These are phyloP conservation scores for Arizona elegans DNA, from an alignment of 2,113 vertebrate species.

Conservation along the genomic window DNA sequence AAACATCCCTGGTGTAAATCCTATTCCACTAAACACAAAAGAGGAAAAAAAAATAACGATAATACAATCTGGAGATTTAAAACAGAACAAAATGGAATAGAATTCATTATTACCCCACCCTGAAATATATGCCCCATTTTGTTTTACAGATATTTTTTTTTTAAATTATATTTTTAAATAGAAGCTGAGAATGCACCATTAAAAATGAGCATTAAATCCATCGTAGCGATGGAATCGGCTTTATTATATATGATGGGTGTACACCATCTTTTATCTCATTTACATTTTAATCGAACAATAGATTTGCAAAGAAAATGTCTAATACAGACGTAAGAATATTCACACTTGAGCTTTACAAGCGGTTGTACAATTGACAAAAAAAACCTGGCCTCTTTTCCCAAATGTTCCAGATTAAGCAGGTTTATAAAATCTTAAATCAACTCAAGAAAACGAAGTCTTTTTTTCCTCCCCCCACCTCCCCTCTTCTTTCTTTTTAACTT, in stretches of 20 bases:
- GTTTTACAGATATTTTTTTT: slow-evolving; percentile 82
- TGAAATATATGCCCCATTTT: slow-evolving; percentile 79
- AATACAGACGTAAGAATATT: slow-evolving; percentile 99
- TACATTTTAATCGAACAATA: slow-evolving; percentile 99
- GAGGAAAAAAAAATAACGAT: slow-evolving; percentile 62
- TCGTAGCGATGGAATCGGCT: slow-evolving; percentile 95
- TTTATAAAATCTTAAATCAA: slow-evolving; percentile 81
- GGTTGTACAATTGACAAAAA: slow-evolving; percentile 89
- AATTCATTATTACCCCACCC: slow-evolving; percentile 82
- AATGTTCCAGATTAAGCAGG: slow-evolving; percentile 84
- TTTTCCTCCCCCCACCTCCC: slow-evolving; percentile 24
- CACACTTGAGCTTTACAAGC: slow-evolving; percentile 91
- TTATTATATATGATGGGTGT: slow-evolving; percentile 94
- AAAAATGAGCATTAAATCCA: slow-evolving; percentile 96
- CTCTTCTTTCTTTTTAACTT: slow-evolving; percentile 79
- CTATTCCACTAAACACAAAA: slow-evolving; percentile 83
- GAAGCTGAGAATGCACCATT: slow-evolving; percentile 89
- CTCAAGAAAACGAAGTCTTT: slow-evolving; percentile 74
- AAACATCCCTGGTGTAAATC: slow-evolving; percentile 68
- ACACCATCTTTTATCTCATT: slow-evolving; percentile 97
- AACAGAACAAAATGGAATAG: slow-evolving; percentile 90
- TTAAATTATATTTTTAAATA: slow-evolving; percentile 90
- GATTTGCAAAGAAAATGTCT: slow-evolving; percentile 99
- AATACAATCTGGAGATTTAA: slow-evolving; percentile 84
- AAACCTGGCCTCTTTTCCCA: slow-evolving; percentile 80